These are phyloP conservation scores for Paramormyrops hopkinsi DNA, from an alignment of 2,797 vertebrate genomes.

Conservation along the genomic window DNA sequence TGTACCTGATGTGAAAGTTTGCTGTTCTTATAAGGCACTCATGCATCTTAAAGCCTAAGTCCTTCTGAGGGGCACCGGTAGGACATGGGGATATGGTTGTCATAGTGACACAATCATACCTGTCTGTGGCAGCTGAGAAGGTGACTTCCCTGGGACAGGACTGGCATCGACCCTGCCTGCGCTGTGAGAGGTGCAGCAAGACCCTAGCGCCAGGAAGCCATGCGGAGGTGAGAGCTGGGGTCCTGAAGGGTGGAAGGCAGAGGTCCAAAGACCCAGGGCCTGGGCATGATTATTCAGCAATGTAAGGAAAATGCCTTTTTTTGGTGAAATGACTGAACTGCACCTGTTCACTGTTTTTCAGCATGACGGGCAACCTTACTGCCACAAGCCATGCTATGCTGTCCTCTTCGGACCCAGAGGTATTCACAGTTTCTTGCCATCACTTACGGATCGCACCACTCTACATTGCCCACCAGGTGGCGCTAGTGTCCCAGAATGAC, in stretches of 20 bases:
- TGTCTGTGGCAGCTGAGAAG: constrained; percentile 76
- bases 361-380: constrained; percentile 90
- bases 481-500: constrained; percentile 44
- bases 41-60: neutral
- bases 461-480: constrained; percentile 56
- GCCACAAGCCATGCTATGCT: constrained; percentile 93
- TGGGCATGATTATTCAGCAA: no score
- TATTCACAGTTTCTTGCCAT: constrained; percentile 35
- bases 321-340: neutral
- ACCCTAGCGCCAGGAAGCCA: constrained; percentile 87
- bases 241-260: neutral
- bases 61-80: neutral
- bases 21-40: neutral
- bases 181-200: constrained; percentile 92
- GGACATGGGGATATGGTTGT: neutral
- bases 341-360: constrained; percentile 41
- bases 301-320: neutral
- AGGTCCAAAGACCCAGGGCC: neutral
- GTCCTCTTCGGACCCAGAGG: constrained; percentile 91
- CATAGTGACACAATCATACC: neutral
- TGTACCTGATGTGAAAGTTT: neutral
- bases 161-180: constrained; percentile 95
- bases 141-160: constrained; percentile 97
- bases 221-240: constrained; percentile 74
- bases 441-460: neutral